Base-by-base conservation (phyloP, 2,113 vertebrate genomes). In the Paedocypris sp. region DNA sequence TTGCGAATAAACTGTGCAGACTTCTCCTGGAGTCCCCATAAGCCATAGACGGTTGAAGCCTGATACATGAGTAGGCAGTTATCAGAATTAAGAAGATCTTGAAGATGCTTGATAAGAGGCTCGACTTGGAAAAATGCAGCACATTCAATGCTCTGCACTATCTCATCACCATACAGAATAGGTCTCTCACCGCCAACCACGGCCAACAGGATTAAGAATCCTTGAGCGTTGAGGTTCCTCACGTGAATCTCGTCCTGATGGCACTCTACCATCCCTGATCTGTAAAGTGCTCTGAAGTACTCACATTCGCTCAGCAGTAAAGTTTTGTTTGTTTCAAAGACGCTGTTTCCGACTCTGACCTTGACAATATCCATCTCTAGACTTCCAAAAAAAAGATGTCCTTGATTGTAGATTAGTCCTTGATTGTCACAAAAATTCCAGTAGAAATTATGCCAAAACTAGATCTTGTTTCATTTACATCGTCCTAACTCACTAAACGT, bases 271-370 rank as follows among this genome's bases (percentile, higher is more conserved):
- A 98, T 98, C 58, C 93, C 94, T 0, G 93, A 98, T 62, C 84
- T 88, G 77, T 94, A 96, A 33, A 97, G 84, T 3, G 91, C 94
- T 10, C 87, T 80, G 81, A 98, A 98, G 58, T 91, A 97, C 64
- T 91, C 92, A 2, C 91, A 92, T 77, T 86, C 84, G 48, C 87
- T 73, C 41, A 79, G 73, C 60, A 94, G 67, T 53, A 88, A 38
- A 3, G 42, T 41, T 64, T 81, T 90, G 29, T 91, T 86, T 19
- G 86, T 86, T 0, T 63, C 72, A 72, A 95, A 98, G 1, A 76
- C 68, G 6, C 79, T 68, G 20, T 78, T 80, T 33, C 81, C 83
- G 56, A 98, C 80, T 46, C 69, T 71, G 47, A 97, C 86, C 66
- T 71, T 62, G 60, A 93, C 77, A 0, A 15, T 31, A 19, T 33